A percentile compares a stretch with the other conserved stretches of the same genome.
Conservation (phyloP, 1,140 invertebrate genomes). For the Riptortus pedestris region DNA sequence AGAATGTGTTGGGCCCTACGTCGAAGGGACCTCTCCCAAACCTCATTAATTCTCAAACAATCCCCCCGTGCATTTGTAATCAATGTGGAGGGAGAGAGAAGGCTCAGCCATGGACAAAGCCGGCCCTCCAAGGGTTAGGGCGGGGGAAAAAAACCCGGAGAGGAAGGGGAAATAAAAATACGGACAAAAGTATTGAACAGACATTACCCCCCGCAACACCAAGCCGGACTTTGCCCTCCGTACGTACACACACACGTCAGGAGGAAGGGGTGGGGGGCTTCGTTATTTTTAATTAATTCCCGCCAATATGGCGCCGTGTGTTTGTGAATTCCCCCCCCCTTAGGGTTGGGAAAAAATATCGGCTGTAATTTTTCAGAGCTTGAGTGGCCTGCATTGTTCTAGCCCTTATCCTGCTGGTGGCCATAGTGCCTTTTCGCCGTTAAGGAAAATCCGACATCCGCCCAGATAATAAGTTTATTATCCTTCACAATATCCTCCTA, state of each 20-base stretch:
- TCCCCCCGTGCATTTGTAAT: constrained; percentile 3
- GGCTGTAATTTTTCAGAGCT: constrained; percentile 12
- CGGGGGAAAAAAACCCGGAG: constrained; percentile 16
- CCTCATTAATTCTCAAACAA: constrained; percentile 13
- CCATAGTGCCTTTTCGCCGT: too few species aligned
- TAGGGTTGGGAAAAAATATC: constrained; percentile 18
- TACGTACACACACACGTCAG: not conserved
- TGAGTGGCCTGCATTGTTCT: too few species aligned
- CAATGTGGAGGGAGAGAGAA: constrained; percentile 1
- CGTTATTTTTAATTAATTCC: constrained; percentile 40
- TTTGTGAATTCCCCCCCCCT: constrained; percentile 36
- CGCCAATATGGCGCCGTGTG: constrained; percentile 36
- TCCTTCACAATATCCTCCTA: too few species aligned
- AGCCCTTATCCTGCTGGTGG: not conserved
- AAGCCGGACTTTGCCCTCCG: too few species aligned
- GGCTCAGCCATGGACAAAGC: constrained; percentile 22
- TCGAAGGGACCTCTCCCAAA: not conserved
- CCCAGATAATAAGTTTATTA: too few species aligned
- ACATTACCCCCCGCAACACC: constrained; percentile 25
- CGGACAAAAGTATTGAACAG: constrained; percentile 25
- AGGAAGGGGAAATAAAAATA: constrained; percentile 23
- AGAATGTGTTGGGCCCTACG: not conserved
- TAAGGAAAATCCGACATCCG: too few species aligned
- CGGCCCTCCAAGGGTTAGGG: constrained; percentile 25
- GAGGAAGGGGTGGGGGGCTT: constrained; percentile 15